Evolutionary conservation across 2,797 vertebrate genomes (phyloP), one percentile per base, ranked within the genome.

Genomic region (Carcharodon carcharias): DNA sequence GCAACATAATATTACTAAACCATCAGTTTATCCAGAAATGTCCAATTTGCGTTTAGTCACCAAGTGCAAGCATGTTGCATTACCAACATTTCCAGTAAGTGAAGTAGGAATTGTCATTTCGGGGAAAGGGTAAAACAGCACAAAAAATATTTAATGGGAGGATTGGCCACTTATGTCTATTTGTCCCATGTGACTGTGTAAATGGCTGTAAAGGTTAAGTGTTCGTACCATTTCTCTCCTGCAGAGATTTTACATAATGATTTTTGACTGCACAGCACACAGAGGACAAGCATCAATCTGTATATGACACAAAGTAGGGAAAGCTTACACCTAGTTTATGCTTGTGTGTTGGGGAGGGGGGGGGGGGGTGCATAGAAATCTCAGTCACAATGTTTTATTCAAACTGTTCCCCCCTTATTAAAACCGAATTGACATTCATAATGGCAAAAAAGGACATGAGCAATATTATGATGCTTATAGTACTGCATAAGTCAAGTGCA

Each of bases 171-270:
- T 71, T 95, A 69, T 95, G 92, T 95, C 93, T 71, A 95, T 67
- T 71, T 54, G 23, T 95, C 93, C 93, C 93, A 95, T 95, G 93
- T 69, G 93, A 95, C 93, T 45, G 93, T 95, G 63, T 95, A 65
- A 94, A 94, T 67, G 61, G 58, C 92, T 45, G 18, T 28, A 71
- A 95, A 95, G 93, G 63, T 67, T 71, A 95, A 95, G 93, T 71
- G 67, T 95, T 95, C 54, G 63, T 95, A 71, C 93, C 65, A 95
- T 71, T 45, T 69, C 45, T 45, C 67, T 69, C 65, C 67, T 67
- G 21, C 63, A 69, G 40, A 71, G 93, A 69, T 71, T 95, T 95
- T 67, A 95, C 93, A 45, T 95, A 95, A 95, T 95, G 65, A 95
- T 67, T 69, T 95, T 69, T 95, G 93, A 95, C 93, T 95, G 40